Evolutionary conservation across 2,113 vertebrate species (phyloP), one percentile per base, ranked within the genome.

Genomic region (Empidonax alnorum): DNA sequence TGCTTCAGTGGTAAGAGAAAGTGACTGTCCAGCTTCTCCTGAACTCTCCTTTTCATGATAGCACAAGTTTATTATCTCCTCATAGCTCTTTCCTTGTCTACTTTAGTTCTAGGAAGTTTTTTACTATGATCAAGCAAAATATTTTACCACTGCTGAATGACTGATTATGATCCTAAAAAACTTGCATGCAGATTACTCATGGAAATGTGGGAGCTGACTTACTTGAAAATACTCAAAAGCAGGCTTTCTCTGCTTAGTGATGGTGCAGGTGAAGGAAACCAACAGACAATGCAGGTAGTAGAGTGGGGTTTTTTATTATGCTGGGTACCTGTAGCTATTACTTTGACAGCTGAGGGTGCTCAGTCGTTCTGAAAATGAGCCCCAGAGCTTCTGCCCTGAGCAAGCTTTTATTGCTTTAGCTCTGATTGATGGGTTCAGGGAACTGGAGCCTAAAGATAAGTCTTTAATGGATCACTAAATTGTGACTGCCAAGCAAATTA

Each of bases 381-480:
- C 94, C 90, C 74, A 80, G 41, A 87, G 81, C 72, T 85, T 94
- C 80, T 94, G 90, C 46, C 72, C 84, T 88, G 82, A 72, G 82
- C 61, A 91, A 77, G 50, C 53, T 93, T 94, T 94, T 89, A 88
- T 93, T 95, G 62, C 72, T 93, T 89, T 74, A 89, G 78, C 39
- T 87, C 71, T 94, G 87, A 92, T 33, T 94, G 91, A 93, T 90
- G 39, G 77, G 28, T 87, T 89, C 79, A 79, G 94, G 83, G 91
- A 96, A 49, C 79, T 55, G 61, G 68, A 85, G 86, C 74, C 91
- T 85, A 79, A 93, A 97, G 90, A 93, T 93, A 93, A 93, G 88
- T 88, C 79, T 94, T 96, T 92, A 95, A 95, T 93, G 87, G 75
- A 68, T 94, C 91, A 61, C 79, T 85, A 94, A 79, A 93, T 94